Evolutionary conservation across 1,140 invertebrate genomes (phyloP).

Genomic region (Phortica variegata): DNA sequence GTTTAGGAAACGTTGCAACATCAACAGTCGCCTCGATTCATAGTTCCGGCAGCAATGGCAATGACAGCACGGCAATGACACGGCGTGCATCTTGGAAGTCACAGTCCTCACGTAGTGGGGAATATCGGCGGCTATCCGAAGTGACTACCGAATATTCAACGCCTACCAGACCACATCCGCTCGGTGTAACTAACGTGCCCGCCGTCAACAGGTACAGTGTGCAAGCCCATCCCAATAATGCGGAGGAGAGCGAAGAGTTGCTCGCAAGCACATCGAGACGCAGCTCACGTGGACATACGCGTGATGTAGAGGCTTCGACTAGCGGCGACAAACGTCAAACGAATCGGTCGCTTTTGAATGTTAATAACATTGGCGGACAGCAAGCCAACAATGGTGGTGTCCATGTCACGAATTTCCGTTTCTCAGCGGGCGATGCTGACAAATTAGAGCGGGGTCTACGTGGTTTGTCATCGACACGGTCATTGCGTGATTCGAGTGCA

Average conservation of each 20-base stretch:
- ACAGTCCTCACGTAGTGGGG: slow-evolving; percentile 39
- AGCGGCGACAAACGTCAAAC: slow-evolving; percentile 8
- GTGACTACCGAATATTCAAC: slow-evolving; percentile 38
- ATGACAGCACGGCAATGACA: slow-evolving; percentile 28
- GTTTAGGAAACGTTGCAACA: slow-evolving; percentile 31
- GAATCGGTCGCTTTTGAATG: slow-evolving; percentile 27
- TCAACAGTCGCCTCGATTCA: slow-evolving; percentile 35
- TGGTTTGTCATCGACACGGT: slow-evolving; percentile 44
- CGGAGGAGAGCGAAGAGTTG: slow-evolving; percentile 44
- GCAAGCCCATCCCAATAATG: slow-evolving; percentile 23
- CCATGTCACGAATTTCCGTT: slow-evolving; percentile 47
- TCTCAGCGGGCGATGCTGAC: slow-evolving; percentile 56
- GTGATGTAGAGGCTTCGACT: neutral
- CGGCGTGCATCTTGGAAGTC: slow-evolving; percentile 44
- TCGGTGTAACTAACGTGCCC: slow-evolving; percentile 6
- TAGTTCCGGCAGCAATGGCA: slow-evolving; percentile 33
- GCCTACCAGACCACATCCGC: slow-evolving; percentile 31
- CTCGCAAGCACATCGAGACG: slow-evolving; percentile 32
- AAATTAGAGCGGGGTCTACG: slow-evolving; percentile 53
- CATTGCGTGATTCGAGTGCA: slow-evolving; percentile 41
- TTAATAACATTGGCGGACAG: slow-evolving; percentile 1
- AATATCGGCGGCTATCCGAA: slow-evolving; percentile 39
- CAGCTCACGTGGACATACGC: slow-evolving; percentile 15
- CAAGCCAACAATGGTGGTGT: slow-evolving; percentile 13
- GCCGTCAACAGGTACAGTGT: neutral